Base-by-base conservation (phyloP, 64 coral and sea anemone genomes). In the Exaiptasia diaphana region DNA sequence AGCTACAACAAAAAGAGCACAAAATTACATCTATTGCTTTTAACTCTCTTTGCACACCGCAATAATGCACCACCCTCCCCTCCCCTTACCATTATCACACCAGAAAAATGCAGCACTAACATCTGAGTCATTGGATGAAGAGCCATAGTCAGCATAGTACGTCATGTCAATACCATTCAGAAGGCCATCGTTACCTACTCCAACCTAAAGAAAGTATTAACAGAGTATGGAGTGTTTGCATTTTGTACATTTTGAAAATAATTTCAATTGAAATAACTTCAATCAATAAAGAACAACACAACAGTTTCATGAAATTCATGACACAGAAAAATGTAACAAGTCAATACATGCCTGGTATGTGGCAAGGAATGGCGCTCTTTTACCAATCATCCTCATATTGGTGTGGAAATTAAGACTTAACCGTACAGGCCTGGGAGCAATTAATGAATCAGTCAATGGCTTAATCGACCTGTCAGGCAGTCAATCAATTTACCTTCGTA, bases 301-400 rank as follows among this genome's bases (percentile, higher is more conserved):
- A n/a, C n/a, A n/a, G n/a, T n/a, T n/a, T n/a, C n/a, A n/a, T n/a
- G n/a, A n/a, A n/a, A n/a, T n/a, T n/a, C n/a, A n/a, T n/a, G n/a
- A n/a, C n/a, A n/a, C n/a, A n/a, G n/a, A n/a, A n/a, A n/a, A n/a
- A n/a, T n/a, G n/a, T n/a, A n/a, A n/a, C n/a, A n/a, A n/a, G n/a
- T n/a, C n/a, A n/a, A n/a, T n/a, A n/a, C 4, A 76, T 43, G 91
- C 93, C 78, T 83, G 87, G 61, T 97, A 97, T 15, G 50, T 83
- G 11, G 88, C 93, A 14, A 91, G 41, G 50, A 71, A 97, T 32
- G 93, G 83, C 41, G 73, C 67, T 73, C 93, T 75, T 55, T 87
- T 76, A 27, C 93, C 93, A 41, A 87, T 28, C 87, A 97, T 79
- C 13, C 67, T 68, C 93, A 97, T 97, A 52, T 97, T 97, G 1